Evolutionary conservation across 2,113 vertebrate genomes (phyloP).

Genomic region (Cyanoderma ruficeps): DNA sequence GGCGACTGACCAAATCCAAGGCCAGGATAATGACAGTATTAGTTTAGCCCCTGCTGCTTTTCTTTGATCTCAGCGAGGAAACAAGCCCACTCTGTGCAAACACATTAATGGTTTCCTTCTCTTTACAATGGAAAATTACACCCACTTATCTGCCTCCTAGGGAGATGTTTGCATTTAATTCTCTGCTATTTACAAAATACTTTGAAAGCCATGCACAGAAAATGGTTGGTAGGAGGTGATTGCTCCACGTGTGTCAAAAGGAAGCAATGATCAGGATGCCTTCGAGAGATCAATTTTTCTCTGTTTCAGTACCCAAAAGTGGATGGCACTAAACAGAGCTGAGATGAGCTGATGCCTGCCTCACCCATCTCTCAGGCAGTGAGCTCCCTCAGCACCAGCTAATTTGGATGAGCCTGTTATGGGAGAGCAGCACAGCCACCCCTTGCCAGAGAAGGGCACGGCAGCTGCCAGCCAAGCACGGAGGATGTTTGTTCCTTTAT

Average conservation of each 20-base stretch:
- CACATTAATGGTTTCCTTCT: background rate
- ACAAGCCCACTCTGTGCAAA: background rate
- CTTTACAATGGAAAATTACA: background rate
- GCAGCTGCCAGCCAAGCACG: background rate
- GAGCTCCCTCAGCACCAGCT: background rate
- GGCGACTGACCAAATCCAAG: background rate
- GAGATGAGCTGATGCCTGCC: background rate
- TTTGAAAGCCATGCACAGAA: background rate
- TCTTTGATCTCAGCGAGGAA: background rate
- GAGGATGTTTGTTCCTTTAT: background rate
- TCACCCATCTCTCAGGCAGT: background rate
- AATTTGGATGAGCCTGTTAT: accelerated
- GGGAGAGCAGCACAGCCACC: background rate
- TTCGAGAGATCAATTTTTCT: background rate
- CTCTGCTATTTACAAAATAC: background rate
- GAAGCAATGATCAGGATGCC: background rate
- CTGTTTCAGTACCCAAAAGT: background rate
- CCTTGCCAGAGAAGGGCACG: accelerated
- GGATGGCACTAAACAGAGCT: background rate
- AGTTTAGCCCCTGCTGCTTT: background rate
- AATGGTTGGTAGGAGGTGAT: background rate
- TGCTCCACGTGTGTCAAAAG: accelerated
- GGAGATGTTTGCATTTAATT: background rate
- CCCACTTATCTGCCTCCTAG: background rate
- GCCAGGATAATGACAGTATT: background rate